These are phyloP conservation scores for Apodemia duryi DNA, from an alignment of 2,888 invertebrate species.

Conservation along the genomic window DNA sequence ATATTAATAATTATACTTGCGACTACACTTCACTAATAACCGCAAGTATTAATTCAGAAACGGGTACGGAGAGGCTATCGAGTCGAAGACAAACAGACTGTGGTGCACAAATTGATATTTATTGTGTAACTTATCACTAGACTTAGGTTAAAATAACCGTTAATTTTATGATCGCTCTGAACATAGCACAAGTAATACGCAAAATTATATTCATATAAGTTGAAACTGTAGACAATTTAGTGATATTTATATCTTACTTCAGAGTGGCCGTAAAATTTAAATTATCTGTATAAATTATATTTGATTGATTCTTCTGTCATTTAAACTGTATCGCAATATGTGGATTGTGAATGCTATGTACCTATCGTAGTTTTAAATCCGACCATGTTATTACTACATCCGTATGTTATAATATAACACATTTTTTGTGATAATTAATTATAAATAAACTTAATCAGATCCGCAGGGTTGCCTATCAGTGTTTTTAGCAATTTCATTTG, in stretches of 20 bases:
- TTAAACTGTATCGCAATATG: background rate
- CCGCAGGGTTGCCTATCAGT: too few species aligned
- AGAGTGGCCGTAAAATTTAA: background rate
- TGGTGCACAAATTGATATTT: constrained; percentile 31
- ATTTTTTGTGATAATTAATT: too few species aligned
- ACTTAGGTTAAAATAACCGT: background rate
- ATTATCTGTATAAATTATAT: background rate
- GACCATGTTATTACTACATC: too few species aligned
- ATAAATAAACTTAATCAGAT: too few species aligned
- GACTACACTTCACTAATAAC: constrained; percentile 40
- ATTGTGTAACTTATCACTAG: constrained; percentile 12
- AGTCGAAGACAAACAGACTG: constrained; percentile 24
- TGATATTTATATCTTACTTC: background rate
- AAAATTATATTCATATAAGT: background rate
- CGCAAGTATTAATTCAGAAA: constrained; percentile 27
- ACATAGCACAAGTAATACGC: background rate
- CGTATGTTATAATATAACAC: too few species aligned
- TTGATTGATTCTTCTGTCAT: background rate
- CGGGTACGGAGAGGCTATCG: constrained; percentile 41
- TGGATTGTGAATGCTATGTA: background rate
- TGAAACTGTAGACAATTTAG: background rate
- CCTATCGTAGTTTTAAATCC: background rate
- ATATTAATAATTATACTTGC: constrained; percentile 87
- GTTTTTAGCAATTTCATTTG: too few species aligned
- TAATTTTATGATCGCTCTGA: constrained; percentile 1